Conservation (phyloP, 2,888 invertebrate genomes). For the Ophion obscuratus region DNA sequence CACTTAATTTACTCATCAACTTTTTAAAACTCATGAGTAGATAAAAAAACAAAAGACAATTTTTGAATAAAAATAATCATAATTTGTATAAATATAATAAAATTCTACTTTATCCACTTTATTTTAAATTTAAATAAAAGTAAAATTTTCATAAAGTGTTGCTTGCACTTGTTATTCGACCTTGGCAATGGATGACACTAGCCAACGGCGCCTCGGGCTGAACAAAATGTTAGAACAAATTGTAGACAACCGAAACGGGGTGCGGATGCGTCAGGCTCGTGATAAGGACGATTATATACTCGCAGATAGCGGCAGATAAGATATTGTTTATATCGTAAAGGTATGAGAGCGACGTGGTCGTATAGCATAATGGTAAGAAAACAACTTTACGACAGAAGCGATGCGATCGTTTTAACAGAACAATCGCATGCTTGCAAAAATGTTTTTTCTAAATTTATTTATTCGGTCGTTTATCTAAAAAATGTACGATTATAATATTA, state of each 20-base stretch:
- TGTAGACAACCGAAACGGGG: constrained; percentile 4
- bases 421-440: no score
- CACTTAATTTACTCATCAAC: no score
- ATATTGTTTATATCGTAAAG: constrained; percentile 15
- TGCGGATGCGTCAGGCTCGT: constrained; percentile 21
- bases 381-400: neutral
- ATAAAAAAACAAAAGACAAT: no score
- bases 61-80: no score
- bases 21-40: no score
- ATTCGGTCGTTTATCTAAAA: no score
- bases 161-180: neutral
- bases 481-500: no score
- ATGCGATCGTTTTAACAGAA: no score
- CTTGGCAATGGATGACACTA: constrained; percentile 13
- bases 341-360: neutral
- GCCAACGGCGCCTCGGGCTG: neutral
- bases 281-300: constrained; percentile 40
- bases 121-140: no score
- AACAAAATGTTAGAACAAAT: constrained; percentile 19
- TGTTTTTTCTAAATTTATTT: no score
- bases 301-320: constrained; percentile 29
- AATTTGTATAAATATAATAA: no score
- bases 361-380: neutral
- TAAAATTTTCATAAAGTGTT: neutral
- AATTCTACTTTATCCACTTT: no score